A percentile compares a stretch with the other conserved stretches of the same genome.
Evolutionary conservation across 2,888 invertebrate genomes (phyloP).

Genomic region (Therioaphis trifolii): DNA sequence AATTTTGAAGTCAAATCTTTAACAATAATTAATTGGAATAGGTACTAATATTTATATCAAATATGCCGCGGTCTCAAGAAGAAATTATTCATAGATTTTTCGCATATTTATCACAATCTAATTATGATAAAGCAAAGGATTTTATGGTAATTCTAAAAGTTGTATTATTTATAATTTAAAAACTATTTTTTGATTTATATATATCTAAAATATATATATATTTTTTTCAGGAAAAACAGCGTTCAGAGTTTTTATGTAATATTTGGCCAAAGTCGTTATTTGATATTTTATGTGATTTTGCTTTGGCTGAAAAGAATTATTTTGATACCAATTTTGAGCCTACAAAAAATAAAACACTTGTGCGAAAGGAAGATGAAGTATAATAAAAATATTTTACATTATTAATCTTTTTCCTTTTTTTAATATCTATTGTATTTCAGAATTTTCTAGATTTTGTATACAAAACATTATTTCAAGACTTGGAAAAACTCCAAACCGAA

Average conservation of each 20-base stretch:
- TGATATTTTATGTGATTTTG: constrained; percentile 57
- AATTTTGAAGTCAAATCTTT: too few species aligned
- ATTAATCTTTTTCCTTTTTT: not conserved
- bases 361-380: constrained; percentile 50
- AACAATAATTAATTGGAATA: too few species aligned
- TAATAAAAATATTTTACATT: not conserved
- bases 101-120: constrained; percentile 1
- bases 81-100: constrained; percentile 44
- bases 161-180: not conserved
- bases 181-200: not conserved
- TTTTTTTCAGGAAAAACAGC: constrained; percentile 42
- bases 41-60: too few species aligned
- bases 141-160: constrained; percentile 51
- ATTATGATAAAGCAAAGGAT: constrained; percentile 45
- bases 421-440: too few species aligned
- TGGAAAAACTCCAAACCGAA: constrained; percentile 31
- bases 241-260: constrained; percentile 1
- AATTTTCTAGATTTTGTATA: constrained; percentile 52
- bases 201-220: too few species aligned
- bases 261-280: constrained; percentile 48
- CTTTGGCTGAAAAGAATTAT: constrained; percentile 56
- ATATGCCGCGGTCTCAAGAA: constrained; percentile 26
- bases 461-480: constrained; percentile 46
- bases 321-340: constrained; percentile 50
- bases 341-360: constrained; percentile 32